Evolutionary conservation across 2,113 vertebrate species (phyloP), one percentile per base, ranked within the genome.

Genomic region (Pelecanus crispus): DNA sequence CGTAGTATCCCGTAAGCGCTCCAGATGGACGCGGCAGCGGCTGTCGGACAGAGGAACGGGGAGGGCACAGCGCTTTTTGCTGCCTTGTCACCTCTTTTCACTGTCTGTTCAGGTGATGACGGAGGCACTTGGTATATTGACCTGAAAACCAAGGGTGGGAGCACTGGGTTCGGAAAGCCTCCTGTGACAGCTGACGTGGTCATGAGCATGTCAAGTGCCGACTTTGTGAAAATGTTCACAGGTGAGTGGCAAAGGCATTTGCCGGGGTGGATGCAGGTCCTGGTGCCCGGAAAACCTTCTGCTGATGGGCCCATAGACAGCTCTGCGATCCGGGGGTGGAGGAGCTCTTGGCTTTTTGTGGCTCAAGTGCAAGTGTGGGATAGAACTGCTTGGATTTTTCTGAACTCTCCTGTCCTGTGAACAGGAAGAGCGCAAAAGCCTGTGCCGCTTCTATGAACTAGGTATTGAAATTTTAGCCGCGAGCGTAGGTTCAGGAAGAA

Each of bases 181-280:
- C 91, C 98, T 0, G 45, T 81, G 36, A 88, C 96, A 45, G 98
- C 98, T 0, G 99, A 99, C 9, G 99, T 99, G 12, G 92, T 99
- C 44, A 99, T 99, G 99, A 98, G 94, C 72, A 98, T 99, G 99
- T 98, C 99, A 56, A 98, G 99, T 11, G 94, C 61, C 0, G 99
- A 99, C 97, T 99, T 99, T 95, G 97, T 98, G 92, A 99, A 98
- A 94, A 99, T 99, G 99, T 99, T 99, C 92, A 96, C 98, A 97
- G 99, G 99, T 99, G 55, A 95, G 97, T 95, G 90, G 38, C 71
- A 20, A 31, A 28, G 34, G 40, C 14, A 0, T 58, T 31, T 40
- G 44, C 14, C 45, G 8, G 63, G 63, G 32, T 2, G 8, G 24
- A 9, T 0, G 1, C 25, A 3, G 52, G 34, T 16, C 1, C 61